Conservation (phyloP, 2,113 vertebrate genomes). For the Corythornis vintsioides region DNA sequence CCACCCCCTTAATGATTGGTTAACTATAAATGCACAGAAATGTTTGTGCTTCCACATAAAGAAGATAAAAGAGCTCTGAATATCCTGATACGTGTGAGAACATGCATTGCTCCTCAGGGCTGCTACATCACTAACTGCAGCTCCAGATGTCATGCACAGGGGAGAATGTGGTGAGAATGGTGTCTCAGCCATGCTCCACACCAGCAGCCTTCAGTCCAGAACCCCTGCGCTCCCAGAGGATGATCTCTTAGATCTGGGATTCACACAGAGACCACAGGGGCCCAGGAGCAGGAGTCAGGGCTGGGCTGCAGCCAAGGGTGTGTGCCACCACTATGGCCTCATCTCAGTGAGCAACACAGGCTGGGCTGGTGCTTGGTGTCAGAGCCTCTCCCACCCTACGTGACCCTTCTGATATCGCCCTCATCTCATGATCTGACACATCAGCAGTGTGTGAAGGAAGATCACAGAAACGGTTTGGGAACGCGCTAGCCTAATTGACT, state of each 20-base stretch:
- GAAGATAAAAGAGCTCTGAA: background rate
- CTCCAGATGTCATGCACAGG: rapidly evolving
- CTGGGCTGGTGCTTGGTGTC: background rate
- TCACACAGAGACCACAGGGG: no score
- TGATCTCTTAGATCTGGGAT: background rate
- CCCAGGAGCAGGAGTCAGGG: background rate
- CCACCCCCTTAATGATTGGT: background rate
- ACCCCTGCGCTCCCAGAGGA: background rate
- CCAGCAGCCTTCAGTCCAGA: background rate
- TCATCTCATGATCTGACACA: background rate
- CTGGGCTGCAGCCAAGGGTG: background rate
- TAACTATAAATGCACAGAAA: background rate
- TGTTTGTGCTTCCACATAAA: background rate
- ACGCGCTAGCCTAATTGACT: background rate
- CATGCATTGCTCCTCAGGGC: background rate
- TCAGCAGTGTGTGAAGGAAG: background rate
- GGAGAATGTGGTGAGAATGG: background rate
- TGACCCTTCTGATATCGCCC: background rate
- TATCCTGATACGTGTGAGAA: background rate
- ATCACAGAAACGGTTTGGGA: background rate
- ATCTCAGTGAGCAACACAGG: rapidly evolving
- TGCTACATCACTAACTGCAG: background rate
- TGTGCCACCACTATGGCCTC: background rate
- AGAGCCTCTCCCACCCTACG: background rate
- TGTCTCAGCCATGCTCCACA: rapidly evolving